Conservation (phyloP, 2,888 invertebrate species). For the Prionchulus punctatus region DNA sequence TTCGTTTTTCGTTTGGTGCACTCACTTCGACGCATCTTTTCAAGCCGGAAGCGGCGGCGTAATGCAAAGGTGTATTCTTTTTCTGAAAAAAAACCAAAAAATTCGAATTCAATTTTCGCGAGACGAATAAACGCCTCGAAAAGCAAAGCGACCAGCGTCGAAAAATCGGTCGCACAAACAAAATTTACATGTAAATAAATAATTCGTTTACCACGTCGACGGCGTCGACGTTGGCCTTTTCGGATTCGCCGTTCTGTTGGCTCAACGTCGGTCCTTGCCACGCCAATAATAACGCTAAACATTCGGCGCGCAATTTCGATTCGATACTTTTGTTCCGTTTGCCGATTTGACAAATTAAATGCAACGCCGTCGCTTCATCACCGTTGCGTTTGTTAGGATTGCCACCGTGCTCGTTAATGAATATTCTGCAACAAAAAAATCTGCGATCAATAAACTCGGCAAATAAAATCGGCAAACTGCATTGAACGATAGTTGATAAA, state of each 20-base stretch:
- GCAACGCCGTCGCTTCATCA: conserved; percentile 47
- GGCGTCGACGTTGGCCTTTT: conserved; percentile 45
- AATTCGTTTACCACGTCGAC: conserved; percentile 46
- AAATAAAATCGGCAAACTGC: too few species aligned
- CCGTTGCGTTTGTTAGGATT: conserved; percentile 53
- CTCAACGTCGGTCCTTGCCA: conserved; percentile 31
- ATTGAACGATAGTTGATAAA: too few species aligned
- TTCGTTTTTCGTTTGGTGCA: not conserved
- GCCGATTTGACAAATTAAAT: conserved; percentile 43
- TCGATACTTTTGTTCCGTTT: conserved; percentile 25
- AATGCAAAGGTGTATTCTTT: conserved; percentile 51
- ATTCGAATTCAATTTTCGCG: not conserved
- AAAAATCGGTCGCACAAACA: too few species aligned
- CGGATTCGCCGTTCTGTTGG: conserved; percentile 43
- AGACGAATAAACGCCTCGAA: too few species aligned
- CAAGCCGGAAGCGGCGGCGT: conserved; percentile 47
- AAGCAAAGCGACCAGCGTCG: too few species aligned
- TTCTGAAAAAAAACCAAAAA: conserved; percentile 36
- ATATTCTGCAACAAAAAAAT: conserved; percentile 39
- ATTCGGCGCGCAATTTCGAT: conserved; percentile 37
- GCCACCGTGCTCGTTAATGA: conserved; percentile 47
- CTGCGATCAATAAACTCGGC: not conserved
- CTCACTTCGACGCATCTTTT: conserved; percentile 46
- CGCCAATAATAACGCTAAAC: conserved; percentile 44
- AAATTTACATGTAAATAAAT: too few species aligned